These are phyloP conservation scores for Eptatretus atami DNA, from an alignment of 2,797 vertebrate species.

Conservation along the genomic window DNA sequence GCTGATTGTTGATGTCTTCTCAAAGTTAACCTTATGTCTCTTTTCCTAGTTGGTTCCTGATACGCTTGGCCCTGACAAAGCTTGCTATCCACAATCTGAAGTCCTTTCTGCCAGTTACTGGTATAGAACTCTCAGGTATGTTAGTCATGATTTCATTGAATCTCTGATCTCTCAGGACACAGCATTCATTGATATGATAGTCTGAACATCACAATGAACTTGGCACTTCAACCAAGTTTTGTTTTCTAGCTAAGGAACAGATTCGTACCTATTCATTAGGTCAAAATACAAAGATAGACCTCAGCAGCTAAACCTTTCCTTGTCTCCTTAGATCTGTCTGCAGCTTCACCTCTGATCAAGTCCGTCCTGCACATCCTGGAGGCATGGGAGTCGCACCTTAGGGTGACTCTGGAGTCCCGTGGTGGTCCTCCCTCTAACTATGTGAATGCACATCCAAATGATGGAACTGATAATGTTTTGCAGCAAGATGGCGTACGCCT, in stretches of 20 bases:
- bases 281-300: no score
- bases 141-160: background rate
- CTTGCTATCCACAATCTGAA: slow-evolving; percentile 65
- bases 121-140: slow-evolving; percentile 59
- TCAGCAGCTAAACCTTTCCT: no score
- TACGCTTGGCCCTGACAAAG: slow-evolving; percentile 83
- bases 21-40: no score
- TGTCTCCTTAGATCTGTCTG: slow-evolving; percentile 37
- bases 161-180: no score
- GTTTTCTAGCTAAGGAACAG: no score
- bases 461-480: slow-evolving; percentile 16
- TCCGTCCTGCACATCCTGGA: slow-evolving; percentile 71
- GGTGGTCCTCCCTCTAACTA: slow-evolving; percentile 82
- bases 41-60: slow-evolving; percentile 57
- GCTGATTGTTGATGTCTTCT: no score
- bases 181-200: no score
- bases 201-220: no score
- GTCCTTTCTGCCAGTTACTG: slow-evolving; percentile 68
- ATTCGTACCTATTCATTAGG: no score
- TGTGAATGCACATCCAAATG: slow-evolving; percentile 56
- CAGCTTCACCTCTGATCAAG: slow-evolving; percentile 53
- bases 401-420: slow-evolving; percentile 64
- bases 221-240: no score
- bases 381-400: slow-evolving; percentile 69
- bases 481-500: no score